Evolutionary conservation across 1,140 invertebrate species (phyloP), one percentile per base, ranked within the genome.

Genomic region (Anastatus disparis): DNA sequence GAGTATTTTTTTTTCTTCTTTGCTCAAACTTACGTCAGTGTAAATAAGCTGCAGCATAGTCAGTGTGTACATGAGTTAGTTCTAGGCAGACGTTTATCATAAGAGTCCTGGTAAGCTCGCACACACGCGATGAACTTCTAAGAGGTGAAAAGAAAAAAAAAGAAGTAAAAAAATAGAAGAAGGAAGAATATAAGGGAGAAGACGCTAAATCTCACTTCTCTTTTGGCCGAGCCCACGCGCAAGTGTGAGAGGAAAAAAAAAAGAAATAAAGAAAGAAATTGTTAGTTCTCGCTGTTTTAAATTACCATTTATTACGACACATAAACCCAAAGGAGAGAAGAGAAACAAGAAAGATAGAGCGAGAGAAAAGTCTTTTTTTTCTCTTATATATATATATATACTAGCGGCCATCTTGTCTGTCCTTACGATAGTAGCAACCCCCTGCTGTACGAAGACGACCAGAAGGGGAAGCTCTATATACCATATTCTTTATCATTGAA

Each of bases 241-340:
- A 56, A 67, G 76, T 71, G 75, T 65, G 69, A 67, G 71, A 69
- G 66, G 75, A 70, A 71, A 56, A n/a, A n/a, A n/a, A n/a, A 48
- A 74, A 79, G 81, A 84, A 85, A 84, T 81, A 83, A 85, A 86
- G 83, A 82, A 85, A 83, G 82, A 84, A 86, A 86, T 84, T 85
- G 82, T 85, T 85, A 85, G 83, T 86, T 86, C 83, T 86, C 83
- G 80, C 84, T 86, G 84, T 84, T 86, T 86, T 86, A 86, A 86
- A 86, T 86, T 86, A 85, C 84, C 84, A 86, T 86, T 85, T 85
- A 85, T 86, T 86, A 86, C 84, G 78, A 85, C 82, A 78, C 83
- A 82, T 86, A 86, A 85, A 85, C 79, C 80, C 82, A 71, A 76
- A 44, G 4, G 74, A 74, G 72, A 76, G 76, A 72, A 65, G 73